Base-by-base conservation (phyloP, 64 coral and sea anemone species). In the Montipora efflorescens region DNA sequence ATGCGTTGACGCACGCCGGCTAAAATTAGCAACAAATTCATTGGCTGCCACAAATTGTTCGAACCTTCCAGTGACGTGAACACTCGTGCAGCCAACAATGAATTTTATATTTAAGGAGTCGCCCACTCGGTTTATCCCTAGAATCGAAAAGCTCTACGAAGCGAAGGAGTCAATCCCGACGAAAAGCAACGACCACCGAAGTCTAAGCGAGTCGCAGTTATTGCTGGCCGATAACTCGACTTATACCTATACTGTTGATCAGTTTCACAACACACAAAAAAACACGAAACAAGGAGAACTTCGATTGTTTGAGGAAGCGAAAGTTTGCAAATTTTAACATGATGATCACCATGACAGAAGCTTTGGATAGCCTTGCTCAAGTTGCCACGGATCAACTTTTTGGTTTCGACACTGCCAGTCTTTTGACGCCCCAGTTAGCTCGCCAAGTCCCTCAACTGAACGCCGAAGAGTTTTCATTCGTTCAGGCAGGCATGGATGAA, bases 161-260 rank as follows among this genome's bases (percentile, higher is more conserved):
- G 95, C 92, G 84, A 97, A 95, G 91, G 85, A 97, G 95, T 91
- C 58, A 87, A 87, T 89, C 76, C 85, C 85, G 75, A 67, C 92
- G 84, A 79, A 82, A 85, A 82, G 72, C 82, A 94, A 80, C 89
- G 79, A 94, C 52, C 81, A 76, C 93, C 91, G 52, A 96, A 94
- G 91, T 76, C 87, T 50, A 87, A 96, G 95, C 77, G 51, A 88
- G 92, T 93, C 93, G 95, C 82, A 53, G 95, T 95, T 97, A 85
- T 97, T 97, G 95, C 95, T 94, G 95, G 94, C 81, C 96, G 84
- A 97, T 97, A 97, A 97, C 96, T 92, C 96, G 96, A 94, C 93
- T 66, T 84, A 88, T 74, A 87, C 77, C 90, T 79, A 88, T 95
- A 97, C 96, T 97, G 96, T 97, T 95, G 96, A 97, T 97, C 96